Percentiles rank a stretch among this genome's conserved stretches.
phyloP scores from a whole-genome alignment of 2,888 invertebrate species.

The Microplitis deprimator region DNA sequence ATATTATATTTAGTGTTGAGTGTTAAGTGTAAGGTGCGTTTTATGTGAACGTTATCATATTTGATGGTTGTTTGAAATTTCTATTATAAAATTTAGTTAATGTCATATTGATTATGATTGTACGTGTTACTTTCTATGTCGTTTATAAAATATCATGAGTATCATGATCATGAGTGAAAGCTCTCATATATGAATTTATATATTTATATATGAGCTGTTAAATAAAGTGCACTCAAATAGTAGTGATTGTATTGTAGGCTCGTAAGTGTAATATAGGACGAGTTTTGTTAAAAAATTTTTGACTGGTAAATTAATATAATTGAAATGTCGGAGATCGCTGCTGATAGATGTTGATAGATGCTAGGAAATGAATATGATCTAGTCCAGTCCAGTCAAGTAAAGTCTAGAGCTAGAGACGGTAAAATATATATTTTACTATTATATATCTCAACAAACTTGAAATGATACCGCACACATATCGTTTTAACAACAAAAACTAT shows the following conservation, averaged over 20 bases:
- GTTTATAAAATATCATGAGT: slow-evolving; percentile 1
- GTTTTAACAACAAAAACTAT: neutral
- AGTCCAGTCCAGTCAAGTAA: neutral
- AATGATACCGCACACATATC: slow-evolving; percentile 4
- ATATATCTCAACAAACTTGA: slow-evolving; percentile 5
- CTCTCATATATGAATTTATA: neutral
- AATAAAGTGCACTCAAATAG: neutral
- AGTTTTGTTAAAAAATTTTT: neutral
- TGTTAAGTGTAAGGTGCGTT: neutral
- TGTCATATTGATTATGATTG: slow-evolving; percentile 32
- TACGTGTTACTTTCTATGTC: slow-evolving; percentile 38
- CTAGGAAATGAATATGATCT: slow-evolving; percentile 42
- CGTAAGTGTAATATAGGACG: neutral
- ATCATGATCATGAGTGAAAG: slow-evolving; percentile 36
- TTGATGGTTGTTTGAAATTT: neutral
- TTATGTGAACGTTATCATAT: slow-evolving; percentile 1
- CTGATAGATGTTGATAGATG: slow-evolving; percentile 49
- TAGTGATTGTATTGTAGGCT: neutral
- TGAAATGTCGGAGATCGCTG: slow-evolving; percentile 38
- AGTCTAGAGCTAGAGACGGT: neutral
- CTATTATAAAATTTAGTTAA: slow-evolving; percentile 19
- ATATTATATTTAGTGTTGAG: neutral
- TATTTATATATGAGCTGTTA: neutral
- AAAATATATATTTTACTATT: neutral
- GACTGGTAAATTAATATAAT: neutral